Conservation (phyloP, 2,888 invertebrate species). For the Drosophila percnosoma region DNA sequence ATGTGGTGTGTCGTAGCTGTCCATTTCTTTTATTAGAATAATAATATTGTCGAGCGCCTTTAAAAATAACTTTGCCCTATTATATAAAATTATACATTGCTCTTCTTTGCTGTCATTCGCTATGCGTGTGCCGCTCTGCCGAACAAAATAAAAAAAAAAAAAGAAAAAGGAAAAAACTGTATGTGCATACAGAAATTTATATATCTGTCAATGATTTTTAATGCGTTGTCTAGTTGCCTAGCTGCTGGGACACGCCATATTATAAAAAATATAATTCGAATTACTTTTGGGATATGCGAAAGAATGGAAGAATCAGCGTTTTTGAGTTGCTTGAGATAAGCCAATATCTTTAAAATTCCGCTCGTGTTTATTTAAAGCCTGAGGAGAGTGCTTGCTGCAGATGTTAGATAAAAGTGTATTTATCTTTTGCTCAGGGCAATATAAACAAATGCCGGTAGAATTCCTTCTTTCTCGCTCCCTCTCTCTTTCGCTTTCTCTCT, state of each 20-base stretch:
- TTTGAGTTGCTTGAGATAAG: conserved; percentile 7
- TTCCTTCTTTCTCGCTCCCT: conserved; percentile 8
- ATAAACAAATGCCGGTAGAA: conserved; percentile 61
- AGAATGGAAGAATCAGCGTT: conserved; percentile 8
- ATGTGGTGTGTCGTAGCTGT: conserved; percentile 40
- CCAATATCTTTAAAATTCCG: conserved; percentile 32
- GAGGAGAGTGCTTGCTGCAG: conserved; percentile 17
- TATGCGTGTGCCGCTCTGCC: conserved; percentile 69
- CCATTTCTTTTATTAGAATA: conserved; percentile 76
- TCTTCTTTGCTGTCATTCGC: conserved; percentile 64
- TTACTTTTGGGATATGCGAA: background rate
- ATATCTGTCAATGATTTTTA: conserved; percentile 42
- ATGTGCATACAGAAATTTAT: conserved; percentile 19
- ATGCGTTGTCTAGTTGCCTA: conserved; percentile 27
- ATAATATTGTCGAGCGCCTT: conserved; percentile 78
- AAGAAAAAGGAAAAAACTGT: conserved; percentile 1
- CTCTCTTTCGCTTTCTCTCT: background rate
- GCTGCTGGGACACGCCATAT: conserved; percentile 28
- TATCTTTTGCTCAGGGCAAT: conserved; percentile 32
- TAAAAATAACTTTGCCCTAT: conserved; percentile 82
- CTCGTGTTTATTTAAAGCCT: conserved; percentile 52
- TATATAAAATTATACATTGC: conserved; percentile 82
- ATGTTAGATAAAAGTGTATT: conserved; percentile 48
- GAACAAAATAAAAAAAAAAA: conserved; percentile 9
- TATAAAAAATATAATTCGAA: conserved; percentile 11